Percentiles rank a stretch among this genome's conserved stretches.
phyloP scores from a whole-genome alignment of 1,140 invertebrate species.

The Drosophila pallidifrons region DNA sequence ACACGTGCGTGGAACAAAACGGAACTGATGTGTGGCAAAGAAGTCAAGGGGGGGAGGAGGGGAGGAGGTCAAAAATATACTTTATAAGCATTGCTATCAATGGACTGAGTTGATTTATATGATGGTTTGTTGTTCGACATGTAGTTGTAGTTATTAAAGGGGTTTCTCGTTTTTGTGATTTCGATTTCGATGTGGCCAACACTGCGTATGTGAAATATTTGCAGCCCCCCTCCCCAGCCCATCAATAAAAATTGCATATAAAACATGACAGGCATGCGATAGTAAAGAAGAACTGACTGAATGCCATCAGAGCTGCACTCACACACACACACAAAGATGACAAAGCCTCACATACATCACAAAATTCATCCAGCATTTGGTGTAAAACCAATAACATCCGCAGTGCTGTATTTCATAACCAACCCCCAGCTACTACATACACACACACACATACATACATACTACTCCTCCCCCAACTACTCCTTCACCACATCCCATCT shows the following conservation, averaged over 20 bases:
- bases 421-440: slow-evolving; percentile 1
- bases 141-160: slow-evolving; percentile 3
- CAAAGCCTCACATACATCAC: slow-evolving; percentile 15
- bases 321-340: no score
- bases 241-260: slow-evolving; percentile 21
- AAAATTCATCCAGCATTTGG: neutral
- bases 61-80: neutral
- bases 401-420: slow-evolving; percentile 30
- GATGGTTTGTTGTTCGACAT: neutral
- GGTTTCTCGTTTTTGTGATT: neutral
- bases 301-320: slow-evolving; percentile 15
- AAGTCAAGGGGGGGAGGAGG: neutral
- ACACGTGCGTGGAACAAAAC: slow-evolving; percentile 70
- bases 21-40: slow-evolving; percentile 20
- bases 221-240: no score
- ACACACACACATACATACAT: neutral
- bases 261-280: slow-evolving; percentile 26
- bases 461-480: neutral
- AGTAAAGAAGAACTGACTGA: neutral
- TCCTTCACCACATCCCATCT: slow-evolving; percentile 12
- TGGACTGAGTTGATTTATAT: slow-evolving; percentile 20
- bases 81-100: slow-evolving; percentile 32
- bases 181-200: neutral
- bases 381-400: slow-evolving; percentile 59
- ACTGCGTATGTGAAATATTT: slow-evolving; percentile 44